Conservation (phyloP, 1,140 invertebrate species). For the Oreohelix idahoensis region DNA sequence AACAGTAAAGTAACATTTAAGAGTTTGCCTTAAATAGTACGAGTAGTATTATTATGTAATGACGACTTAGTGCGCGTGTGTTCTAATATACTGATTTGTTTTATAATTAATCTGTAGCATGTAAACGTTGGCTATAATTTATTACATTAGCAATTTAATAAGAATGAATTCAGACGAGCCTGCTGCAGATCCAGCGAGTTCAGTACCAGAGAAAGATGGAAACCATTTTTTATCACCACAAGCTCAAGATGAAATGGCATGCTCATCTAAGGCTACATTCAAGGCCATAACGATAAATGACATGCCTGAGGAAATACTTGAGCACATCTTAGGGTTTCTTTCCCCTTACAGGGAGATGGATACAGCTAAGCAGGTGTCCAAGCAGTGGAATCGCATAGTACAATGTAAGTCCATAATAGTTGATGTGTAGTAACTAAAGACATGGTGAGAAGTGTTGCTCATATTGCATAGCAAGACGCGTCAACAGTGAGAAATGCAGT, state of each 20-base stretch:
- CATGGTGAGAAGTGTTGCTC: too few relatives aligned
- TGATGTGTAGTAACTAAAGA: not conserved
- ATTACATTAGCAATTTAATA: not conserved
- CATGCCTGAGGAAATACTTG: slow-evolving; percentile 92
- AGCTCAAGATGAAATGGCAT: not conserved
- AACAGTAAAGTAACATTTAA: too few relatives aligned
- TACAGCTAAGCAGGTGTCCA: slow-evolving; percentile 87
- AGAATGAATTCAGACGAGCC: not conserved
- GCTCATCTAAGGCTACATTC: not conserved
- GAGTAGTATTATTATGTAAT: too few relatives aligned
- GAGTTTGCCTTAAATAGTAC: too few relatives aligned
- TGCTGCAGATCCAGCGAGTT: not conserved
- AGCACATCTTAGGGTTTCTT: slow-evolving; percentile 90
- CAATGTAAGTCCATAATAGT: slow-evolving; percentile 79
- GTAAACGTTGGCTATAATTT: too few relatives aligned
- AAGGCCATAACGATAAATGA: slow-evolving; percentile 44
- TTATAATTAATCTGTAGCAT: too few relatives aligned
- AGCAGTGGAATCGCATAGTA: slow-evolving; percentile 85
- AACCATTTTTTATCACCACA: not conserved
- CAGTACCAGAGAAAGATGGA: not conserved
- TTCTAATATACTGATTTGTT: too few relatives aligned
- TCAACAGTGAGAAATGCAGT: too few relatives aligned
- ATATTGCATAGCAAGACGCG: too few relatives aligned
- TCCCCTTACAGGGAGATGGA: slow-evolving; percentile 92
- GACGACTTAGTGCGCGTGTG: too few relatives aligned